These are phyloP conservation scores for Microplitis deprimator DNA, from an alignment of 2,888 invertebrate genomes.

Conservation along the genomic window DNA sequence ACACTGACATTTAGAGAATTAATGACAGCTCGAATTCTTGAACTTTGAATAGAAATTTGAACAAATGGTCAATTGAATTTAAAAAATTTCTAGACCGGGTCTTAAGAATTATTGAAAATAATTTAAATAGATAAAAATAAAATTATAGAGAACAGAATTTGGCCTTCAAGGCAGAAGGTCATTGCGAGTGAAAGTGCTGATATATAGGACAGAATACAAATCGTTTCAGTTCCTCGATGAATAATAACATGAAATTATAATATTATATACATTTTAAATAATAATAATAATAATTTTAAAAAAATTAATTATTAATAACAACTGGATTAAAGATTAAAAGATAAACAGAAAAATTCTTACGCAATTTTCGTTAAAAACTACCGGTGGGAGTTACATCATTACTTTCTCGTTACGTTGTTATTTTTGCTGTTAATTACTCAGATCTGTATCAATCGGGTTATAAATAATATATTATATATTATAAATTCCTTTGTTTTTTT, in stretches of 20 bases:
- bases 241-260: too few relatives aligned
- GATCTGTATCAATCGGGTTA: background rate
- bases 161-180: slow-evolving; percentile 47
- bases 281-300: too few relatives aligned
- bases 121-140: too few relatives aligned
- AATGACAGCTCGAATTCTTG: too few relatives aligned
- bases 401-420: slow-evolving; percentile 27
- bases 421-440: slow-evolving; percentile 2
- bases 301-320: background rate
- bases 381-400: slow-evolving; percentile 9
- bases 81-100: too few relatives aligned
- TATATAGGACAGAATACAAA: slow-evolving; percentile 4
- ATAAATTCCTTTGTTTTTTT: background rate
- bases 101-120: too few relatives aligned
- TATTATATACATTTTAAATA: too few relatives aligned
- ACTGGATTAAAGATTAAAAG: background rate
- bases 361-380: slow-evolving; percentile 5
- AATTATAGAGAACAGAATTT: background rate
- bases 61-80: too few relatives aligned
- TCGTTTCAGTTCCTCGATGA: background rate
- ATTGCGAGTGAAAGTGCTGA: slow-evolving; percentile 49
- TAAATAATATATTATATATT: too few relatives aligned
- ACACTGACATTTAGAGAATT: too few relatives aligned
- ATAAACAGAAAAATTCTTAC: background rate
- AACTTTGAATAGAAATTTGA: too few relatives aligned